phyloP scores from a whole-genome alignment of 2,888 invertebrate genomes.

The Luperina testacea region DNA sequence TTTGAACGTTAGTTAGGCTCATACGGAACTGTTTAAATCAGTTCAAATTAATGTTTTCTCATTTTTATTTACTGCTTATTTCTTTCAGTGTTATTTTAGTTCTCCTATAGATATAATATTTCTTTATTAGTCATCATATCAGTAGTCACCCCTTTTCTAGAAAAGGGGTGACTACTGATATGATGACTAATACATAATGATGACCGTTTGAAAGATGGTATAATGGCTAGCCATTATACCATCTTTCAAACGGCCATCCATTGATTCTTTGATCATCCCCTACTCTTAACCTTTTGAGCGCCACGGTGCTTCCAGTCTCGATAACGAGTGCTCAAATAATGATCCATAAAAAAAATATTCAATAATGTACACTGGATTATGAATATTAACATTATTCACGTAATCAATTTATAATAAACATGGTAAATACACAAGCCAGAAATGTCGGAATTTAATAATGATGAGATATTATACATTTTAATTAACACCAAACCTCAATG shows the following conservation, averaged over 20 bases:
- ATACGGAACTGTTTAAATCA: too few species aligned
- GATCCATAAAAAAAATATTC: background rate
- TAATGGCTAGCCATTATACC: too few species aligned
- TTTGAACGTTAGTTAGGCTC: too few species aligned
- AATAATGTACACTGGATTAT: background rate
- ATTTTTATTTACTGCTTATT: too few species aligned
- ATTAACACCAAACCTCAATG: slow-evolving; percentile 23
- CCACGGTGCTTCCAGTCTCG: too few species aligned
- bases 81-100: background rate
- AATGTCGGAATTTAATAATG: background rate
- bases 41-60: too few species aligned
- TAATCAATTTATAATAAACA: background rate
- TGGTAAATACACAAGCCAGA: background rate
- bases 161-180: too few species aligned
- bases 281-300: too few species aligned
- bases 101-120: background rate
- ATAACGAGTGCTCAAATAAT: background rate
- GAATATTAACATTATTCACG: background rate
- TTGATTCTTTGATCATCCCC: background rate
- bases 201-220: too few species aligned
- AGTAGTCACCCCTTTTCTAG: background rate
- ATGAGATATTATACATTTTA: slow-evolving; percentile 14
- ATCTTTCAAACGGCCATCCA: background rate
- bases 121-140: background rate
- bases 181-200: too few species aligned